phyloP scores from a whole-genome alignment of 2,797 vertebrate genomes.

The Pseudomugil tenellus region DNA sequence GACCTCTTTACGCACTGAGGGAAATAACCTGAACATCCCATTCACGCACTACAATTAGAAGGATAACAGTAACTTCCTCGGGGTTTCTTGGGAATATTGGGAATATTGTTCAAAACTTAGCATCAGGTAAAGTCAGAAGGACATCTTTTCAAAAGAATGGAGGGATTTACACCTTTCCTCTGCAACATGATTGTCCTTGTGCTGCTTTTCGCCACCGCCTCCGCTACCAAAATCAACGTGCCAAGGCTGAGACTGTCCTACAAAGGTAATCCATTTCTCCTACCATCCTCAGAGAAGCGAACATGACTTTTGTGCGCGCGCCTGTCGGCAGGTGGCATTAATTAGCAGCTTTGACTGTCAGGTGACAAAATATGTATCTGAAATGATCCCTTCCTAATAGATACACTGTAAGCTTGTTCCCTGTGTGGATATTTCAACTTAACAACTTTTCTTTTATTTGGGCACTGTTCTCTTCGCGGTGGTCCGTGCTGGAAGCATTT shows the following conservation, averaged over 20 bases:
- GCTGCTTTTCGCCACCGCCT: conserved; percentile 53
- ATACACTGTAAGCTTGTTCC: not conserved
- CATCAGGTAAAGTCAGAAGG: not conserved
- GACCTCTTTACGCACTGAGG: conserved; percentile 32
- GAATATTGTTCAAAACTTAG: not conserved
- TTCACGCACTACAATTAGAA: conserved; percentile 19
- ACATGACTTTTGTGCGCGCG: not conserved
- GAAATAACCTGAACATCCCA: conserved; percentile 1
- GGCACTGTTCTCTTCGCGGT: conserved; percentile 16
- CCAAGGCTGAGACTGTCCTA: conserved; percentile 83
- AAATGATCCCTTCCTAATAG: not conserved
- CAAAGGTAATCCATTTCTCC: conserved; percentile 73
- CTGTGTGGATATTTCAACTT: not conserved
- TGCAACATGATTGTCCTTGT: conserved; percentile 43
- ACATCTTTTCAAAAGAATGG: conserved; percentile 54
- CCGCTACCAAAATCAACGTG: conserved; percentile 75
- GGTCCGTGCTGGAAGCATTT: conserved; percentile 42
- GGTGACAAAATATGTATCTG: not conserved
- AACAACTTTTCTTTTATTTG: not conserved
- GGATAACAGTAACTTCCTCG: not conserved
- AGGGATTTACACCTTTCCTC: conserved; percentile 64
- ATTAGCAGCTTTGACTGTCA: not conserved
- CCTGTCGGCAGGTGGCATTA: conserved; percentile 38
- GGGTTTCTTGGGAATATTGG: conserved; percentile 21
- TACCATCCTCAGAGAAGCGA: conserved; percentile 4